Evolutionary conservation across 2,797 vertebrate species (phyloP), one percentile per base, ranked within the genome.

Genomic region (Alectoris magna): DNA sequence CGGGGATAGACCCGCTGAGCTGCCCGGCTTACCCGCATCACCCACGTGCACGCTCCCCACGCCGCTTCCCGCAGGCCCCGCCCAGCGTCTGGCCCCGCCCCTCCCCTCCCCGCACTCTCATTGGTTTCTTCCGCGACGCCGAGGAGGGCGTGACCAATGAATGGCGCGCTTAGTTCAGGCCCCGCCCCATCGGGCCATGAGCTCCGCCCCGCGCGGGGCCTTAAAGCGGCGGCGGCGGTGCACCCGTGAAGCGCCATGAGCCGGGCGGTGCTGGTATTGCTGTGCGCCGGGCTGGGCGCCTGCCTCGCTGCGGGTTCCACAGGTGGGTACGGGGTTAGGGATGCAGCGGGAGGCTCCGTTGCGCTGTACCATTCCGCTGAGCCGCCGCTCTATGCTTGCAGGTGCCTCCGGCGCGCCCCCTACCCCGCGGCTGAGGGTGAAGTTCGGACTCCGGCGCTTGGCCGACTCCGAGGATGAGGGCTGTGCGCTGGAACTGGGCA

Each of bases 381-480:
- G 18, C 31, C 53, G 53, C 29, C 17, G 29, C 53, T 56, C 53
- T 29, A 17, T n/a, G 29, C 53, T 56, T n/a, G 53, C 53, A 56
- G 53, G 53, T 55, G 53, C 13, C 29, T 29, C 53, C 17, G 29
- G 29, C 53, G 53, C 53, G 29, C 27, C 29, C 17, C 53, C 10
- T 14, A 14, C 10, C 18, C 29, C 53, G 17, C 53, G 53, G 27
- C 29, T 18, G 53, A 29, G 53, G 53, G 53, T 56, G 53, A 56
- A 56, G 18, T 56, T 56, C 53, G 53, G 53, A 10, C 55, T 29
- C 48, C 48, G 98, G 38, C 98, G 97, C 73, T 97, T 97, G 38
- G 46, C 95, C 7, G 97, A 98, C 68, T 73, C 98, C n/a, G 98
- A 98, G 0, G 98, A 98, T 1, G 97, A 98, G 2, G 98, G 98